Evolutionary conservation across 1,140 invertebrate species (phyloP).

Genomic region (Limonius californicus): DNA sequence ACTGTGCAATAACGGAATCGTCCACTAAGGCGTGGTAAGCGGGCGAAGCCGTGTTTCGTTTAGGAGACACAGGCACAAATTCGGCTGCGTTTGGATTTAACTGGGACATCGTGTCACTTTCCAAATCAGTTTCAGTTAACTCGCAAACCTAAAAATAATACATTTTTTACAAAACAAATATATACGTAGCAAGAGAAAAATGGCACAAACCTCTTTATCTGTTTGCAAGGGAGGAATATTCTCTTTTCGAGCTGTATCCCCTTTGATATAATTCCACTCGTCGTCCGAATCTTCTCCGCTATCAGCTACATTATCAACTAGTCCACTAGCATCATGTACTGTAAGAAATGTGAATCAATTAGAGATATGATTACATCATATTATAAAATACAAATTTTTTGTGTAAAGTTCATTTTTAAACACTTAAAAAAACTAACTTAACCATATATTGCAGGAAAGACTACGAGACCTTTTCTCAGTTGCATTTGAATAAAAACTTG

Average conservation of each 20-base stretch:
- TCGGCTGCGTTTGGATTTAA: conserved; percentile 70
- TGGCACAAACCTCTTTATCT: conserved; percentile 29
- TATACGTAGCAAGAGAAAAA: neutral
- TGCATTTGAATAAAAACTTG: too few relatives aligned
- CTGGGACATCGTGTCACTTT: conserved; percentile 57
- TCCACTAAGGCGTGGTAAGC: conserved; percentile 38
- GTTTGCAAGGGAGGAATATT: conserved; percentile 32
- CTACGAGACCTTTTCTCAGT: too few relatives aligned
- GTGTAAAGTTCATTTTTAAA: too few relatives aligned
- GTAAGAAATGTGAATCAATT: too few relatives aligned
- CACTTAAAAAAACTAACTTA: too few relatives aligned
- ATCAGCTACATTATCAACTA: conserved; percentile 68
- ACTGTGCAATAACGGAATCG: conserved; percentile 56
- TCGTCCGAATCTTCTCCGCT: conserved; percentile 71
- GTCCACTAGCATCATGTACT: conserved; percentile 47
- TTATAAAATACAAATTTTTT: too few relatives aligned
- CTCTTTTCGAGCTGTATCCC: conserved; percentile 53
- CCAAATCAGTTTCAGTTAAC: conserved; percentile 32
- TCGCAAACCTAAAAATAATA: conserved; percentile 23
- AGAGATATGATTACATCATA: too few relatives aligned
- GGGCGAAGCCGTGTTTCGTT: conserved; percentile 46
- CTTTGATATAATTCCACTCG: conserved; percentile 73
- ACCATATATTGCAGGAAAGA: too few relatives aligned
- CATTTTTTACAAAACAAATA: neutral
- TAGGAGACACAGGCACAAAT: conserved; percentile 61